Base-by-base conservation (phyloP, 2,888 invertebrate genomes). In the Chrysodeixis includens region DNA sequence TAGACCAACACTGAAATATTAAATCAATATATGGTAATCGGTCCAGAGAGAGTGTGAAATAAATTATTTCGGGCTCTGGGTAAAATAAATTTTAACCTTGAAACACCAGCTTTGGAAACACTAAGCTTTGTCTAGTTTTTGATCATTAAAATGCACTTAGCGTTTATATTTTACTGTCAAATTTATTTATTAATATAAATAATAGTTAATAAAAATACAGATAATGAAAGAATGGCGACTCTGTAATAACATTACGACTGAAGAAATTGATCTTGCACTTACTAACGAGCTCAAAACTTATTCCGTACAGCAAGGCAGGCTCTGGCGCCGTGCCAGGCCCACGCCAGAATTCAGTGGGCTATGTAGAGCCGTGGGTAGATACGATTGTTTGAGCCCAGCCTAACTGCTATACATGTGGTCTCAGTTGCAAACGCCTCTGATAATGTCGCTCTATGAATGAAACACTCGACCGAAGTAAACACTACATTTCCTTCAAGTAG, bases 251-350 rank as follows among this genome's bases (percentile, higher is more conserved):
- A 49, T 55, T 12, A 68, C n/a, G 49, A 30, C 44, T 51, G 30
- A 46, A 40, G 55, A 56, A 70, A 44, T 40, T 44, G 54, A 30
- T 61, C 52, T 44, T 57, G 16, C 22, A 51, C 22, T 40, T 56
- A 26, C 12, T 56, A 55, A 46, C 52, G 69, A 58, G 20, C 46
- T 10, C 18, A 16, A 74, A 69, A 58, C 58, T 22, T 54, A 63
- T 60, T 60, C 59, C 32, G 59, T 56, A 32, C 69, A 69, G 62
- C 56, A 75, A 56, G 10, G 76, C 63, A 12, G 59, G 69, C 40
- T 35, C 35, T 54, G 54, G n/a, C 49, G 40, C 9, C 2, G 20
- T 55, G 76, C 71, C 57, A 72, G 60, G 30, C 30, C 51, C 16
- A 55, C 57, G 26, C 44, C 30, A 60, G 54, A 54, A 55, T 60